Base-by-base conservation (phyloP, 1,140 invertebrate genomes). In the Drosophila bifasciata region DNA sequence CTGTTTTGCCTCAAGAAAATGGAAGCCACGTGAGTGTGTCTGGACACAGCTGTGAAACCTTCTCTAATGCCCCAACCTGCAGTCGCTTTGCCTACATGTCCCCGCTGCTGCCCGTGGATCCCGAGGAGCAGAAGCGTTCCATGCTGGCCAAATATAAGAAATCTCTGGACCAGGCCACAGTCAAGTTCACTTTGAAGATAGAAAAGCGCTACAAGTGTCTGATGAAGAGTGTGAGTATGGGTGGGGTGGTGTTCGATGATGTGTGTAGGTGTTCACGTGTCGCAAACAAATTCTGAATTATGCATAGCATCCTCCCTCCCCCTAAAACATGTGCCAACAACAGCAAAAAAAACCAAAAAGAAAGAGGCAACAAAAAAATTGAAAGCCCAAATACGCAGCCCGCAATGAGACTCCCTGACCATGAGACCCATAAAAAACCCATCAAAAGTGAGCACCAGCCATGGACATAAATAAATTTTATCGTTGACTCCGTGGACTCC, bases 21-120 rank as follows among this genome's bases (percentile, higher is more conserved):
- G 83, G 83, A 88, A 40, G 57, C 83, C 39, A 83, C 75, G 83
- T 88, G 40, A 57, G 78, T 44, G 9, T 3, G 3, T 13, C 21
- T 63, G 2, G 19, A 40, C 9, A 28, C 45, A 51, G 16, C 8
- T 46, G 28, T 50, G 0, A n/a, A 45, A n/a, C n/a, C n/a, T 36
- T 28, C 3, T 44, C 5, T 5, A 6, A 23, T 39, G n/a, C n/a
- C n/a, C n/a, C n/a, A 21, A 5, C 0, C 16, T n/a, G 49, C 57
- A 93, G 92, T 17, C 81, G 77, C 55, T 89, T 93, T 55, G 77
- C 85, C 6, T 90, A 91, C 58, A 72, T 93, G 62, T 79, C 93
- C 62, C 93, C 93, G 0, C 52, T 92, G 17, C 78, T 92, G 41
- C 93, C 93, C 0, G 83, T 93, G 11, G 90, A 93, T 67, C 93